phyloP scores from a whole-genome alignment of 2,113 vertebrate genomes.

The Hylia prasina region DNA sequence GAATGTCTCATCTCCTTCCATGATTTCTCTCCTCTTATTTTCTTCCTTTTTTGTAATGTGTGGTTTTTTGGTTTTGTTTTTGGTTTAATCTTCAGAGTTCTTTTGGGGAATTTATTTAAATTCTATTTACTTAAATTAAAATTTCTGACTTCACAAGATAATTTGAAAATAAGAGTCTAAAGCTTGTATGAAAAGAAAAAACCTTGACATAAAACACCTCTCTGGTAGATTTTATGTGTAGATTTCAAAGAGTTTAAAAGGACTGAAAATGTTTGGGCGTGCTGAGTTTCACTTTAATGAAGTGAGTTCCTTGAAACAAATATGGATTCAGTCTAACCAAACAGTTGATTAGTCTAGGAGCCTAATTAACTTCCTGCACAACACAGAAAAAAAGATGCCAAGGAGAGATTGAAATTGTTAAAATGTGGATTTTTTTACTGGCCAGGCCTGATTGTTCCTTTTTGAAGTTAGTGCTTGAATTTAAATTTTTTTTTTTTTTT shows the following conservation, averaged over 20 bases:
- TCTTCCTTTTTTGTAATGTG: fast-evolving
- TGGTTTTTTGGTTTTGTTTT: fast-evolving
- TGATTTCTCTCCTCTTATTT: neutral
- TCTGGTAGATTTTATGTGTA: neutral
- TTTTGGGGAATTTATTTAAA: neutral
- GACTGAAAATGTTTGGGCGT: neutral
- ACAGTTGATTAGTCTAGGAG: neutral
- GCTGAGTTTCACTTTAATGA: neutral
- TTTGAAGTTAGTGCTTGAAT: neutral
- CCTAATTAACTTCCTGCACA: neutral
- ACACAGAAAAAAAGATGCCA: neutral
- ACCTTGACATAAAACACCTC: neutral
- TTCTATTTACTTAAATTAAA: neutral
- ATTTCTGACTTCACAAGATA: neutral
- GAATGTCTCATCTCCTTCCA: neutral
- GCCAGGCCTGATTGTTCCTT: neutral
- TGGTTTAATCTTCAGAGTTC: neutral
- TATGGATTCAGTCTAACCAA: neutral
- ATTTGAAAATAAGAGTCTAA: neutral
- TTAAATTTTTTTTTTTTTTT: neutral
- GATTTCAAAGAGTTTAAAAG: neutral
- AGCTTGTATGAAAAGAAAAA: neutral
- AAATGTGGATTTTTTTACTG: neutral
- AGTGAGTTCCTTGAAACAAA: neutral
- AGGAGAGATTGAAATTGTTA: neutral